Base-by-base conservation (phyloP, 2,113 vertebrate genomes). In the Mesembrinibis cayennensis region DNA sequence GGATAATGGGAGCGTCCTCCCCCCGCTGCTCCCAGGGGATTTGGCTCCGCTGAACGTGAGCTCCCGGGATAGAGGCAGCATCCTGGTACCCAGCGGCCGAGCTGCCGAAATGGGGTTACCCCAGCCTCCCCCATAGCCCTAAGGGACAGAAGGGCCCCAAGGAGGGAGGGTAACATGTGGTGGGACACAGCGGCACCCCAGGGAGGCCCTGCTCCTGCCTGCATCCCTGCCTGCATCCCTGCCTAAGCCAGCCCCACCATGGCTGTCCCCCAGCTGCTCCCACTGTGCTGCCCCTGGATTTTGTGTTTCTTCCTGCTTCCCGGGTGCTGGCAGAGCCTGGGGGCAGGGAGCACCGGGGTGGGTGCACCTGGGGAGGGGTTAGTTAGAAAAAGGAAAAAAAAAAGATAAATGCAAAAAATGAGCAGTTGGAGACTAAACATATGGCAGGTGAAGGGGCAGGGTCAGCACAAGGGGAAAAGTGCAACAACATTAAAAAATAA, bases 21-120 rank as follows among this genome's bases (percentile, higher is more conserved):
- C 86, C 80, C 91, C 67, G 72, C 90, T 15, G 81, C 79, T 94
- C 96, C 79, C 55, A 29, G 76, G 71, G 96, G 96, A 97, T 96
- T 95, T 77, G 90, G 91, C 95, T 93, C 87, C 26, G 87, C 40
- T 32, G 84, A 84, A 87, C 18, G 55, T 3, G 82, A 94, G 83
- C 30, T 29, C 40, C 20, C 21, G 42, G 94, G 81, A 52, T 65
- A 88, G 82, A 61, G 61, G 30, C 65, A 16, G 25, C 38, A 32
- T 78, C 63, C 91, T 2, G 90, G 42, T 55, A 27, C 56, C 56
- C 40, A 3, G 30, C 7, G 7, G 61, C 67, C 2, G 27, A 25
- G 71, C 36, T n/a, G 58, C 27, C 7, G 5, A 17, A 87, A 17
- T 0, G 82, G 59, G 82, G 38, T 53, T 45, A 81, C 6, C 45